Evolutionary conservation across 1,140 invertebrate genomes (phyloP), one percentile per base, ranked within the genome.

Genomic region (Forficula auricularia): DNA sequence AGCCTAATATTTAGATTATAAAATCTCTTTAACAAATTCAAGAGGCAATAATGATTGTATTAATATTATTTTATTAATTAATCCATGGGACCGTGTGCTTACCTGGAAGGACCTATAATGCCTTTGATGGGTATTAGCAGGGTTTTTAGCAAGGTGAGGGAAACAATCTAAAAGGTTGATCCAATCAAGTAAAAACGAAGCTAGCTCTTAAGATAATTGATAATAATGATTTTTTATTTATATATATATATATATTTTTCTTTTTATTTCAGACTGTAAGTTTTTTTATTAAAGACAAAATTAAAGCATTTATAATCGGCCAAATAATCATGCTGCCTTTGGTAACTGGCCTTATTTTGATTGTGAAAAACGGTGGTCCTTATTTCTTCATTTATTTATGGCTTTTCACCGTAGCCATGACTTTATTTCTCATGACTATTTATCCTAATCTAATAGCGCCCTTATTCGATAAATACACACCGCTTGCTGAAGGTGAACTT

Each of bases 401-500:
- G 94, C 50, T 82, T 0, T 95, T 98, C 56, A 73, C 79, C 3
- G 77, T 88, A 22, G 54, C 82, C 2, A 72, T 81, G 9, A 70
- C 76, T 1, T 62, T 97, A 46, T 63, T 95, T 45, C 46, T 79
- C 51, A 72, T 95, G 54, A 89, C 89, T 2, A 73, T 99, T 44
- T 98, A 98, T 68, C 91, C 94, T 18, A 82, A 95, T 53, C 79
- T 36, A 15, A 14, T 36, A 6, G 95, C 95, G 3, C 95, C 96
- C 32, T 61, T 99, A 3, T 99, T 99, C 66, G 96, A 99, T 59
- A 98, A 94, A 58, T 99, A 95, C 59, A 82, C 83, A n/a, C 88
- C 91, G 15, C 61, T 99, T 13, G 84, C 88, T 27, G 86, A 97
- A 47, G 92, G 95, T 37, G 74, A 83, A 34, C 63, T 99, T 0